Conservation (phyloP, 2,797 vertebrate genomes). For the Alauda arvensis region DNA sequence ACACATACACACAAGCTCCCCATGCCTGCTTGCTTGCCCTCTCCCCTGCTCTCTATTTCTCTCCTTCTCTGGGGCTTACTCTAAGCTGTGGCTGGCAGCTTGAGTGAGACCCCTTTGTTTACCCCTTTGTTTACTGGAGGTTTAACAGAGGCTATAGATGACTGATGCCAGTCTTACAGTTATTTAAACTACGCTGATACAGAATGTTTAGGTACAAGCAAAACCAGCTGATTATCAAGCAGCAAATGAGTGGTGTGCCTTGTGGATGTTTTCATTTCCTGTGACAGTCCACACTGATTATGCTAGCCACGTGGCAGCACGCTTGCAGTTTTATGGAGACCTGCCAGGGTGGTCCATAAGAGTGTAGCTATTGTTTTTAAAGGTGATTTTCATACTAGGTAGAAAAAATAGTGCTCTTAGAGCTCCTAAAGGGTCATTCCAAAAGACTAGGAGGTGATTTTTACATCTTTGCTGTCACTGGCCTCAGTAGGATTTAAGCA, state of each 20-base stretch:
- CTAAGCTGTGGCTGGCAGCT: no score
- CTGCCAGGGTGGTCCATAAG: not conserved
- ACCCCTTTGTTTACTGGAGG: not conserved
- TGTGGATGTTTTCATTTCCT: not conserved
- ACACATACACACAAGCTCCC: no score
- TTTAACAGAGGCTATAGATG: not conserved
- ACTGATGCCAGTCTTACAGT: not conserved
- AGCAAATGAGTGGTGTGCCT: not conserved
- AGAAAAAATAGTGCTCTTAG: not conserved
- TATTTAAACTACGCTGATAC: not conserved
- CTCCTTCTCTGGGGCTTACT: no score
- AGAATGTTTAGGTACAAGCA: not conserved
- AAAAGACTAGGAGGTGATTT: not conserved
- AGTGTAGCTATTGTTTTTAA: not conserved
- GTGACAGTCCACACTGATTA: not conserved
- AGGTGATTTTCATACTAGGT: not conserved
- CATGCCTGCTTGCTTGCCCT: no score
- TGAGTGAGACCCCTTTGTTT: no score
- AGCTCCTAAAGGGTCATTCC: not conserved
- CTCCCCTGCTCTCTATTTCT: no score
- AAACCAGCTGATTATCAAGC: not conserved
- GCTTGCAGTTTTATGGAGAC: not conserved
- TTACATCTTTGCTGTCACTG: not conserved
- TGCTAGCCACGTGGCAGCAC: not conserved
- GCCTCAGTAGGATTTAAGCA: not conserved